A percentile compares a stretch with the other conserved stretches of the same genome.
Conservation (phyloP, 2,888 invertebrate species). For the Desoria tigrina region DNA sequence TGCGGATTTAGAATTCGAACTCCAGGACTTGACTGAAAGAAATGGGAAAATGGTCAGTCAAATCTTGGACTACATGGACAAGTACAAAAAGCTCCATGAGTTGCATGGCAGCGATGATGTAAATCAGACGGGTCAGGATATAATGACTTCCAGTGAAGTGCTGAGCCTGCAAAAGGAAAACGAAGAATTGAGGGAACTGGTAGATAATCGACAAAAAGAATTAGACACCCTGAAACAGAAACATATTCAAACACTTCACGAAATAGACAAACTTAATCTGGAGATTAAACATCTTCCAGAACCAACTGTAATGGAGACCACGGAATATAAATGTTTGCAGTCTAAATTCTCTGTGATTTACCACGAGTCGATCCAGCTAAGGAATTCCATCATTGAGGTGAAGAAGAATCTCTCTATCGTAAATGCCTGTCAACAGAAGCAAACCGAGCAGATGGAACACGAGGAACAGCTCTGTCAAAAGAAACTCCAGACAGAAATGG, state of each 20-base stretch:
- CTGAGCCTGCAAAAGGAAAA: slow-evolving; percentile 87
- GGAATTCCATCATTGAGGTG: slow-evolving; percentile 90
- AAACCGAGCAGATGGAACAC: slow-evolving; percentile 98
- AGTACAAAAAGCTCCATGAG: slow-evolving; percentile 57
- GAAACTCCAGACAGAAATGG: slow-evolving; percentile 91
- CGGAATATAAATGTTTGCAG: slow-evolving; percentile 97
- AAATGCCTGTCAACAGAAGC: slow-evolving; percentile 88
- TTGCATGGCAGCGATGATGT: slow-evolving; percentile 67
- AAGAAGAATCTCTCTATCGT: slow-evolving; percentile 81
- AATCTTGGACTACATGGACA: slow-evolving; percentile 48
- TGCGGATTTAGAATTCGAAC: slow-evolving; percentile 90
- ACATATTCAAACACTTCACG: slow-evolving; percentile 85
- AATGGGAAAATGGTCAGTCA: slow-evolving; percentile 40
- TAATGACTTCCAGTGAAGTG: slow-evolving; percentile 59
- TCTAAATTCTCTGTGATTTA: slow-evolving; percentile 97
- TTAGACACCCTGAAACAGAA: slow-evolving; percentile 81
- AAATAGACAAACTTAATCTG: slow-evolving; percentile 92
- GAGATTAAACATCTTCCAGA: slow-evolving; percentile 94
- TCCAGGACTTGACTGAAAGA: slow-evolving; percentile 68
- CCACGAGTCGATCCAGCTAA: slow-evolving; percentile 94
- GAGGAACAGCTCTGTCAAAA: slow-evolving; percentile 94
- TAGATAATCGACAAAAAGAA: slow-evolving; percentile 87
- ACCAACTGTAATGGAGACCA: slow-evolving; percentile 92
- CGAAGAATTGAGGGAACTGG: slow-evolving; percentile 88
- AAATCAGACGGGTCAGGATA: slow-evolving; percentile 11